Base-by-base conservation (phyloP, 2,888 invertebrate species). In the Nephrotoma flavescens region DNA sequence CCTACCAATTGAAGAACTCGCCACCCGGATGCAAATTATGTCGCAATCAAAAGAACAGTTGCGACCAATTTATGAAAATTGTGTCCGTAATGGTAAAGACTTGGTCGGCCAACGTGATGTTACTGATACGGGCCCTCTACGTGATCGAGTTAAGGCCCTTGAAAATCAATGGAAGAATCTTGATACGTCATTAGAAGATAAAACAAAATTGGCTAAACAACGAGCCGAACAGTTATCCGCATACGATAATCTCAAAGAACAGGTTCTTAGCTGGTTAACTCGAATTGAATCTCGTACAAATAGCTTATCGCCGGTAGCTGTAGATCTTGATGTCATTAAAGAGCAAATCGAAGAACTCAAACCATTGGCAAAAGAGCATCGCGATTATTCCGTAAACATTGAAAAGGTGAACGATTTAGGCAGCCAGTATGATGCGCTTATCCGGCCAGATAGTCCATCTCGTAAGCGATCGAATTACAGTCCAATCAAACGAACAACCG, bases 81-180 rank as follows among this genome's bases (percentile, higher is more conserved):
- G 96, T 88, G 93, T 97, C 7, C 93, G 94, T n/a, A 94, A 94
- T 88, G 97, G 97, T 86, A 97, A 96, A 90, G 95, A 95, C 86
- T 92, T 98, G 87, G 94, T 97, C 86, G 92, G 95, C 9, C 95
- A 96, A 92, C 96, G 97, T 89, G 97, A 98, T 89, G 96, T 97
- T 85, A 97, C 97, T 0, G 98, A 98, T 90, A 96, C 96, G 0
- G 95, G 95, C 57, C 94, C 94, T 2, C 94, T 97, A 11, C 93
- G 97, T 45, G 98, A 98, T 91, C 95, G 95, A 89, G 95, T 98
- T 89, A 97, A 97, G 92, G 94, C 95, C 2, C 92, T 98, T 88
- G 98, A 98, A 92, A 95, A 95, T 88, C 96, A 95, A 89, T 98
- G 98, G 98, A 95, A 96, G 86, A 97, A 97, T 90, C 94, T 98